These are phyloP conservation scores for Penelope pileata DNA, from an alignment of 2,113 vertebrate genomes.

Conservation along the genomic window DNA sequence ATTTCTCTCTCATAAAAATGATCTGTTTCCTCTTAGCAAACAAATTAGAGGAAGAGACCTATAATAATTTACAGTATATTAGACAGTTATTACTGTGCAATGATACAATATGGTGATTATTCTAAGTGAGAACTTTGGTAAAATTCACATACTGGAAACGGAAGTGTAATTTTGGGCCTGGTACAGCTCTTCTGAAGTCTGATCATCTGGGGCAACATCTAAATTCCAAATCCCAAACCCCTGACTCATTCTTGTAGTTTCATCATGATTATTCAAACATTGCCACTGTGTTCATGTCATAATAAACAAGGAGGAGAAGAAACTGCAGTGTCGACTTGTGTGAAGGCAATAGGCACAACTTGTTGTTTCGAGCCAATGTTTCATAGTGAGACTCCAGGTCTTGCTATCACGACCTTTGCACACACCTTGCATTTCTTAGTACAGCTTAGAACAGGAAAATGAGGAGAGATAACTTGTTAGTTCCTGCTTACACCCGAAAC, in stretches of 20 bases:
- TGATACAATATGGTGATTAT: slow-evolving; percentile 25
- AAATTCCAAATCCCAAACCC: slow-evolving; percentile 34
- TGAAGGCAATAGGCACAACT: neutral
- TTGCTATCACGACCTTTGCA: rapidly evolving
- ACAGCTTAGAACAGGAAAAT: neutral
- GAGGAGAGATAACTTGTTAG: neutral
- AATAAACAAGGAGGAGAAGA: neutral
- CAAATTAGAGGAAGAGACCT: slow-evolving; percentile 30
- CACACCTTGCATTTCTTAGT: neutral
- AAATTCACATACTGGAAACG: slow-evolving; percentile 26
- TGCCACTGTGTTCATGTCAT: neutral
- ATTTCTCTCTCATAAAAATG: slow-evolving; percentile 43
- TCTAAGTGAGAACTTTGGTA: neutral
- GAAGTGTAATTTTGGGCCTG: slow-evolving; percentile 7
- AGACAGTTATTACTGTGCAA: slow-evolving; percentile 47
- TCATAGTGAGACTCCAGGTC: neutral
- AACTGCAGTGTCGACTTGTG: neutral
- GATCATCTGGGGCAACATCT: neutral
- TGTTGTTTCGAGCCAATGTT: neutral
- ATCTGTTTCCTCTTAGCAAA: slow-evolving; percentile 18
- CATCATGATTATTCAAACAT: slow-evolving; percentile 28
- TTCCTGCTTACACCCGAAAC: neutral
- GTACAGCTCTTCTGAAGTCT: neutral
- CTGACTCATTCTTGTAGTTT: slow-evolving; percentile 48
- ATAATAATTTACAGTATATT: slow-evolving; percentile 44